phyloP scores from a whole-genome alignment of 2,888 invertebrate genomes.

The Drosophila neonasuta region DNA sequence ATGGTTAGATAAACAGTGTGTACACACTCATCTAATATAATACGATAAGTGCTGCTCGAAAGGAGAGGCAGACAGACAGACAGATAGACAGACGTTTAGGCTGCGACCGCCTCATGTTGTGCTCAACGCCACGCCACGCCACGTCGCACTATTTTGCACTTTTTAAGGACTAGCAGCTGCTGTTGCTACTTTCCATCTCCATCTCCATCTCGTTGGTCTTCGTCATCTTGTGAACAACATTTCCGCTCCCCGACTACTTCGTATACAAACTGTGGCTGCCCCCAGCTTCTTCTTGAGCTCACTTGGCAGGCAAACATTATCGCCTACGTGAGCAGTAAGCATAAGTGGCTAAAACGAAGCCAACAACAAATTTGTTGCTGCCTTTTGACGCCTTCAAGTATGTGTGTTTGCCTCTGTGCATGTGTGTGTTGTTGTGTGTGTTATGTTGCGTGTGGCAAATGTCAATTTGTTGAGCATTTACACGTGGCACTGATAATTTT shows the following conservation, averaged over 20 bases:
- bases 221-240: too few relatives aligned
- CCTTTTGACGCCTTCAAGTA: conserved; percentile 54
- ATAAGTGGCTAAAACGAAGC: conserved; percentile 57
- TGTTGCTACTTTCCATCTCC: conserved; percentile 16
- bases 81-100: conserved; percentile 40
- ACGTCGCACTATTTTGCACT: conserved; percentile 74
- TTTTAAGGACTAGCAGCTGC: conserved; percentile 67
- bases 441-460: conserved; percentile 51
- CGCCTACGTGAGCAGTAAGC: conserved; percentile 77
- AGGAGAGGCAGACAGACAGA: background rate
- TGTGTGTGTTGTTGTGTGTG: conserved; percentile 1
- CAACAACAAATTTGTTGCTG: conserved; percentile 39
- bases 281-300: conserved; percentile 25
- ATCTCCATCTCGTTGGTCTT: background rate
- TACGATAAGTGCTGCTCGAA: conserved; percentile 31
- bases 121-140: conserved; percentile 59
- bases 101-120: conserved; percentile 44
- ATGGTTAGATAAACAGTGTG: conserved; percentile 15
- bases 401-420: background rate
- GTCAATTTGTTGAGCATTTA: conserved; percentile 80
- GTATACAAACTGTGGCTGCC: conserved; percentile 1
- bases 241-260: background rate
- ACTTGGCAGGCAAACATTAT: conserved; percentile 77
- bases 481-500: conserved; percentile 79
- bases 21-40: conserved; percentile 29